Evolutionary conservation across 2,797 vertebrate species (phyloP).

Genomic region (Xiphorhynchus erythropygius): DNA sequence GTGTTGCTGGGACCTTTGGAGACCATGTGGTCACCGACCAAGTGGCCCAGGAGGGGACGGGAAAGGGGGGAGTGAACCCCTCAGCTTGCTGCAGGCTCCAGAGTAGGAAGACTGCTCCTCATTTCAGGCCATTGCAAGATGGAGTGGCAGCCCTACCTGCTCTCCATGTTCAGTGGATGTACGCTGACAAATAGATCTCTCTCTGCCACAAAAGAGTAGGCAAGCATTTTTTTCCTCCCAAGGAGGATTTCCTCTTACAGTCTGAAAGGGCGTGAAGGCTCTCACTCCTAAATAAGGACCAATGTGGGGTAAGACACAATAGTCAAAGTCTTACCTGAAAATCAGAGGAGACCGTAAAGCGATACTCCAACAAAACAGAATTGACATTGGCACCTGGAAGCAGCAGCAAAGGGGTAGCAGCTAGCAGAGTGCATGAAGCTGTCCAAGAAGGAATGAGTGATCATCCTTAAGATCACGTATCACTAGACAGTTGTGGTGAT

Average conservation of each 20-base stretch:
- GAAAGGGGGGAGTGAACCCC: too few relatives aligned
- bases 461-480: neutral
- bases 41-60: too few relatives aligned
- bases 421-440: neutral
- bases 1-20: too few relatives aligned
- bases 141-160: neutral
- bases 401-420: neutral
- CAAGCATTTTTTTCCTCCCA: neutral
- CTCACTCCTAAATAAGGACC: neutral
- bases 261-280: neutral
- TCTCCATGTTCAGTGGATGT: neutral
- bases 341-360: neutral
- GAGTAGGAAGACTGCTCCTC: neutral
- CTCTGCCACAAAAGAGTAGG: neutral
- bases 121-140: neutral
- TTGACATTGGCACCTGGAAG: neutral
- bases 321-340: neutral
- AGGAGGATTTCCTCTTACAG: neutral
- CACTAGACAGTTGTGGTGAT: neutral
- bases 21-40: too few relatives aligned
- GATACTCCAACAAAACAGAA: neutral
- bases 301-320: neutral
- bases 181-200: accelerated
- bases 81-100: too few relatives aligned
- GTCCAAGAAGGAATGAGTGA: neutral